Evolutionary conservation across 2,888 invertebrate species (phyloP).

Genomic region (Malthinus flaveolus): DNA sequence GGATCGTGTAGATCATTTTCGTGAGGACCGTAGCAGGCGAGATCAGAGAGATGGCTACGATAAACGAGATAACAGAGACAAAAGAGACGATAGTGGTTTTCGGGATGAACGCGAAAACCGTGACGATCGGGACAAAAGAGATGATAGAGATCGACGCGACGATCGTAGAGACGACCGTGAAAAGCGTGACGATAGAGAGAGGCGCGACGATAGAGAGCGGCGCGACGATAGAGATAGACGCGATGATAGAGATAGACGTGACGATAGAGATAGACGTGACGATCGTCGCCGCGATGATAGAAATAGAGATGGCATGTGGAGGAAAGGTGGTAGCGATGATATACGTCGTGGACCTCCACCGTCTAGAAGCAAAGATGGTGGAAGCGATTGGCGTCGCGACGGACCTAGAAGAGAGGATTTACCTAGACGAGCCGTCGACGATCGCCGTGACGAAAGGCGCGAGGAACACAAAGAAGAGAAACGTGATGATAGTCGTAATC

Average conservation of each 20-base stretch:
- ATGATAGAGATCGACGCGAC: constrained; percentile 24
- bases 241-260: constrained; percentile 20
- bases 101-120: constrained; percentile 25
- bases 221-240: constrained; percentile 10
- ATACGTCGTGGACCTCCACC: constrained; percentile 11
- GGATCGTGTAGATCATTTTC: constrained; percentile 25
- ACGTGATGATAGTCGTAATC: constrained; percentile 20
- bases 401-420: constrained; percentile 20
- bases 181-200: constrained; percentile 22
- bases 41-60: constrained; percentile 19
- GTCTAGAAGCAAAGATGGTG: constrained; percentile 21
- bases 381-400: constrained; percentile 23
- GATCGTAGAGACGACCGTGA: constrained; percentile 28
- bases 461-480: neutral
- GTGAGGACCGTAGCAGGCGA: constrained; percentile 25
- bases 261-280: constrained; percentile 24
- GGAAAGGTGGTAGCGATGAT: constrained; percentile 16
- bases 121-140: constrained; percentile 6
- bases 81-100: constrained; percentile 18
- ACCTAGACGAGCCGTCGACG: constrained; percentile 18
- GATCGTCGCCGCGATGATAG: constrained; percentile 15
- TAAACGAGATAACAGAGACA: neutral
- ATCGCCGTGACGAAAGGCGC: constrained; percentile 14
- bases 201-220: constrained; percentile 23
- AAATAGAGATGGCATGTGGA: constrained; percentile 18